Conservation (phyloP, 2,797 vertebrate species). For the Lagodon rhomboides region DNA sequence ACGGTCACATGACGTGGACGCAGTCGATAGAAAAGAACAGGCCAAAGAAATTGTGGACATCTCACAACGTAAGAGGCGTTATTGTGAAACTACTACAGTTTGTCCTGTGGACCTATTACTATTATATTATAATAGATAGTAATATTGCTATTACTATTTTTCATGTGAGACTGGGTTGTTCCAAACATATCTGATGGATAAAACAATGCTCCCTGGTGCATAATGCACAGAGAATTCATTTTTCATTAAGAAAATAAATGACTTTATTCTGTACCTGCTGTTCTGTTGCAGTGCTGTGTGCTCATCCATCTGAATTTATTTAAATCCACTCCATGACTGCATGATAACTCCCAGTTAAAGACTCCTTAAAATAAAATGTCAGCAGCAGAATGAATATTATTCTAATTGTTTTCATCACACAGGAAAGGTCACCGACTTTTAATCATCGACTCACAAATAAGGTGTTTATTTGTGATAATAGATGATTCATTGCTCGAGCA, state of each 20-base stretch:
- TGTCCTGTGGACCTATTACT: too few relatives aligned
- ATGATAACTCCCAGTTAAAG: too few relatives aligned
- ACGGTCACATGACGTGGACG: too few relatives aligned
- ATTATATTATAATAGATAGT: too few relatives aligned
- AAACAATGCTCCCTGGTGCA: background rate
- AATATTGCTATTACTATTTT: too few relatives aligned
- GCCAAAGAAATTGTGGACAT: too few relatives aligned
- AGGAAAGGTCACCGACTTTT: constrained; percentile 48
- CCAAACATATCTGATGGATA: background rate
- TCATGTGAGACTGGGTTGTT: too few relatives aligned
- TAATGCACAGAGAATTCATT: background rate
- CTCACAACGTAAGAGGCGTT: too few relatives aligned
- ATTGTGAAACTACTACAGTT: too few relatives aligned
- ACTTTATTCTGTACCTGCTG: background rate
- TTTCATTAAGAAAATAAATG: background rate
- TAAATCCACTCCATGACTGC: too few relatives aligned
- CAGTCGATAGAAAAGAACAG: too few relatives aligned
- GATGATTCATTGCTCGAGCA: background rate
- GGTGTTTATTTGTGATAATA: constrained; percentile 34
- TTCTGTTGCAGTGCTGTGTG: background rate
- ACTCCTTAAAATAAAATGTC: constrained; percentile 37
- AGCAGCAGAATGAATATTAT: constrained; percentile 22
- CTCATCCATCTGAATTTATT: background rate
- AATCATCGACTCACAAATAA: constrained; percentile 31
- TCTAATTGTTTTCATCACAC: constrained; percentile 3